A percentile compares a stretch with the other conserved stretches of the same genome.
These are phyloP conservation scores for Eulithis prunata DNA, from an alignment of 2,888 invertebrate genomes.

Conservation along the genomic window DNA sequence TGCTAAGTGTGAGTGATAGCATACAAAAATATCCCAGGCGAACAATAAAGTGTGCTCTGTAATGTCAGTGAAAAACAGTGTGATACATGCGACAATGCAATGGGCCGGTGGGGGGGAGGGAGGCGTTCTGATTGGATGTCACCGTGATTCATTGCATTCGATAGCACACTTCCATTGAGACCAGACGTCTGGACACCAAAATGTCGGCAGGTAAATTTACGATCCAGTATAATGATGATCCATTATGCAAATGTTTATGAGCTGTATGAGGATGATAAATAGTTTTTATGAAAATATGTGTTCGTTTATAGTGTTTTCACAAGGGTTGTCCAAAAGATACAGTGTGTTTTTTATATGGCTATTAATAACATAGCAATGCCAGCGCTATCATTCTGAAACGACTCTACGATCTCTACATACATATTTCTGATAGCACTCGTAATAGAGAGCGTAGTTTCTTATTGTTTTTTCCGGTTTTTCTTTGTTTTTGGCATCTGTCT, in stretches of 20 bases:
- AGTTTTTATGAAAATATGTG: slow-evolving; percentile 20
- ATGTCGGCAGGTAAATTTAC: slow-evolving; percentile 77
- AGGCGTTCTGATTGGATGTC: slow-evolving; percentile 55
- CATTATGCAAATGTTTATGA: slow-evolving; percentile 29
- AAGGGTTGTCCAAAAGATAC: background rate
- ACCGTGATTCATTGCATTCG: slow-evolving; percentile 57
- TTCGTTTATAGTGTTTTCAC: slow-evolving; percentile 3
- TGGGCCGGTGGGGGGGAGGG: slow-evolving; percentile 72
- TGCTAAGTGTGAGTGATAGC: slow-evolving; percentile 22
- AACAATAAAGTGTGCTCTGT: slow-evolving; percentile 51
- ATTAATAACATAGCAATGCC: too few species aligned
- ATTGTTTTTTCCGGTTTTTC: too few species aligned
- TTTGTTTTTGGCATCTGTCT: too few species aligned
- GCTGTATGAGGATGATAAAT: slow-evolving; percentile 3
- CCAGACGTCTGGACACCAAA: slow-evolving; percentile 54
- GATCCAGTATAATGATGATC: slow-evolving; percentile 16
- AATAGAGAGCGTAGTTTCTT: too few species aligned
- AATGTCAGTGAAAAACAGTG: slow-evolving; percentile 67
- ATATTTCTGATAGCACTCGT: too few species aligned
- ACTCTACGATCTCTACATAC: too few species aligned
- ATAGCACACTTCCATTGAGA: slow-evolving; percentile 54
- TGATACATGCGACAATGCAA: slow-evolving; percentile 70
- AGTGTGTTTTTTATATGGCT: background rate
- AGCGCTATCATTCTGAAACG: too few species aligned
- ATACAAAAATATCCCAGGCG: slow-evolving; percentile 25